phyloP scores from a whole-genome alignment of 1,140 invertebrate genomes.

The Drosophila micromelanica region DNA sequence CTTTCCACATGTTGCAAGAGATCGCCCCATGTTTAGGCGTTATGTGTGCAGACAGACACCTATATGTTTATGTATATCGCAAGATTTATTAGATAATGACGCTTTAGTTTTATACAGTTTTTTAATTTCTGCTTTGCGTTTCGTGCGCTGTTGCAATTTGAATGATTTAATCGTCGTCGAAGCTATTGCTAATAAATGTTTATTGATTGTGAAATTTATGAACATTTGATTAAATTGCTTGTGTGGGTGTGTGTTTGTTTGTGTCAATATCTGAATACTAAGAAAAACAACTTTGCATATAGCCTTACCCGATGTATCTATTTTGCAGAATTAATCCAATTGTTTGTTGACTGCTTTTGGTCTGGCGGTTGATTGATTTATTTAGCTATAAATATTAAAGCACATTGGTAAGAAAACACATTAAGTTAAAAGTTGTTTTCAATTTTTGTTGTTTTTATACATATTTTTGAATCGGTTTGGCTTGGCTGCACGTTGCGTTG shows the following conservation, averaged over 20 bases:
- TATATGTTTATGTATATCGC: slow-evolving; percentile 55
- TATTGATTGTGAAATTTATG: slow-evolving; percentile 47
- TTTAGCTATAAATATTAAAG: slow-evolving; percentile 26
- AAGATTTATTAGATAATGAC: slow-evolving; percentile 79
- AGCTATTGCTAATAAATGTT: slow-evolving; percentile 41
- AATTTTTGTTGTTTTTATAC: slow-evolving; percentile 51
- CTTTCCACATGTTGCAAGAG: slow-evolving; percentile 65
- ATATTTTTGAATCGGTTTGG: slow-evolving; percentile 35
- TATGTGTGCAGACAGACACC: background rate
- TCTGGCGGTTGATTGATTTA: slow-evolving; percentile 3
- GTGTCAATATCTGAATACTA: slow-evolving; percentile 14
- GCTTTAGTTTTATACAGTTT: slow-evolving; percentile 56
- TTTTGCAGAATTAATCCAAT: slow-evolving; percentile 65
- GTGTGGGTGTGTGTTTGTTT: background rate
- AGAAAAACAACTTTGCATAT: slow-evolving; percentile 3
- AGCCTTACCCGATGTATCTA: slow-evolving; percentile 35
- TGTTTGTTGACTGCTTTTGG: slow-evolving; percentile 6
- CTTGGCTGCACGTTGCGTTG: slow-evolving; percentile 40
- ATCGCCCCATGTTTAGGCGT: slow-evolving; percentile 53
- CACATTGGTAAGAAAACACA: slow-evolving; percentile 44
- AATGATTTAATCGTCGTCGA: slow-evolving; percentile 68
- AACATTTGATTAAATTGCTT: slow-evolving; percentile 21
- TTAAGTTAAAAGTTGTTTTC: slow-evolving; percentile 54
- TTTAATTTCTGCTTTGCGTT: slow-evolving; percentile 29
- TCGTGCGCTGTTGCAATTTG: slow-evolving; percentile 71